Conservation (phyloP, 2,113 vertebrate genomes). For the Antechinus flavipes region DNA sequence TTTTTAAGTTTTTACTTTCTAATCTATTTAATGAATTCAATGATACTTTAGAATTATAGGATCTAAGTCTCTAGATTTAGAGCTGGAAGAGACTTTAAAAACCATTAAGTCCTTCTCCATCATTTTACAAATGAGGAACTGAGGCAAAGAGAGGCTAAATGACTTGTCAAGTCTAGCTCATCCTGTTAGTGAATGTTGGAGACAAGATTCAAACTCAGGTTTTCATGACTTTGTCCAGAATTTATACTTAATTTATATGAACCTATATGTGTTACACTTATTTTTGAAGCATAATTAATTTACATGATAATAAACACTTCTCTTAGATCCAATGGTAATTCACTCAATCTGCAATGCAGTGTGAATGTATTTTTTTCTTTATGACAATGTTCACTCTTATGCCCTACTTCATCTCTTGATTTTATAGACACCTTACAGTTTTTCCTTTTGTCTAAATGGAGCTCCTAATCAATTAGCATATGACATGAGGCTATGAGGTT, state of each 20-base stretch:
- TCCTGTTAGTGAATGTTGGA: neutral
- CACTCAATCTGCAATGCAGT: neutral
- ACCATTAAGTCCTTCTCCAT: neutral
- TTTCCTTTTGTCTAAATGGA: conserved; percentile 2
- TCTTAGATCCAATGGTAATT: neutral
- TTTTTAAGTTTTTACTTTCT: neutral
- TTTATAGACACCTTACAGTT: conserved; percentile 13
- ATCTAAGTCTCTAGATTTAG: neutral
- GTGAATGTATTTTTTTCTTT: neutral
- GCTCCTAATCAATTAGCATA: neutral
- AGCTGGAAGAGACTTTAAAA: neutral
- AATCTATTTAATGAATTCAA: neutral
- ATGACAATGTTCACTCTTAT: neutral
- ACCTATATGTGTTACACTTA: neutral
- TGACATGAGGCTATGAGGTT: neutral
- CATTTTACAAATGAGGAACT: neutral
- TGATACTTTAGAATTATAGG: neutral
- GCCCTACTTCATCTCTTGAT: neutral
- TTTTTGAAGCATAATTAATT: neutral
- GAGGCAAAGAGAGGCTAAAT: neutral
- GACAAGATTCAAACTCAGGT: neutral
- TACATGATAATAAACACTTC: neutral
- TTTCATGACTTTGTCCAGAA: neutral
- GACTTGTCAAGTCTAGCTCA: neutral
- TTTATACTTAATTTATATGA: neutral